Base-by-base conservation (phyloP, 2,113 vertebrate genomes). In the Dicaeum eximium region DNA sequence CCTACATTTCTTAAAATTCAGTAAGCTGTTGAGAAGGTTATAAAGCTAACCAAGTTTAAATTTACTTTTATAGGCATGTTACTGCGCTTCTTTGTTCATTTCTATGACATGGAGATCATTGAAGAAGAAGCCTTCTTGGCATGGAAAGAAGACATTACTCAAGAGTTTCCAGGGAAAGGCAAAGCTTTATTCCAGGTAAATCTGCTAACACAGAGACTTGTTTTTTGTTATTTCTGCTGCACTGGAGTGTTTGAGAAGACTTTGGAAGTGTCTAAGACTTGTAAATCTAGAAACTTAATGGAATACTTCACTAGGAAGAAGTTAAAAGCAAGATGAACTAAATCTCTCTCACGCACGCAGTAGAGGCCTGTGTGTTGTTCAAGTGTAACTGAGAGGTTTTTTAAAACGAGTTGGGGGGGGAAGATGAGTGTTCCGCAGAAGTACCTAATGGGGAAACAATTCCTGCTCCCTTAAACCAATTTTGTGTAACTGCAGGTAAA, bases 61-160 rank as follows among this genome's bases (percentile, higher is more conserved):
- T 51, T 40, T 15, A 4, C 13, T 61, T 71, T 75, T 8, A 1
- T 9, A 99, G 99, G 99, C 97, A 99, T 99, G 99, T 98, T 99
- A 98, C 98, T 99, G 96, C 99, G 99, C 97, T 99, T 99, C 97
- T 99, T 99, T 98, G 99, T 99, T 97, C 98, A 99, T 98, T 99
- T 99, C 90, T 99, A 99, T 94, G 99, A 99, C 91, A 99, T 99
- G 99, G 99, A 99, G 98, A 99, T 99, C 96, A 99, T 99, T 96
- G 99, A 99, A 98, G 99, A 99, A 98, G 99, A 99, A 98, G 99
- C 99, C 97, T 99, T 99, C 95, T 98, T 99, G 83, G 99, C 99
- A 75, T 99, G 99, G 99, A 99, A 99, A 98, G 99, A 99, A 99
- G 99, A 99, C 92, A 99, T 99, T 94, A 99, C 99, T 91, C 99